A percentile compares a stretch with the other conserved stretches of the same genome.
phyloP scores from a whole-genome alignment of 2,113 vertebrate genomes.

The Strix uralensis region DNA sequence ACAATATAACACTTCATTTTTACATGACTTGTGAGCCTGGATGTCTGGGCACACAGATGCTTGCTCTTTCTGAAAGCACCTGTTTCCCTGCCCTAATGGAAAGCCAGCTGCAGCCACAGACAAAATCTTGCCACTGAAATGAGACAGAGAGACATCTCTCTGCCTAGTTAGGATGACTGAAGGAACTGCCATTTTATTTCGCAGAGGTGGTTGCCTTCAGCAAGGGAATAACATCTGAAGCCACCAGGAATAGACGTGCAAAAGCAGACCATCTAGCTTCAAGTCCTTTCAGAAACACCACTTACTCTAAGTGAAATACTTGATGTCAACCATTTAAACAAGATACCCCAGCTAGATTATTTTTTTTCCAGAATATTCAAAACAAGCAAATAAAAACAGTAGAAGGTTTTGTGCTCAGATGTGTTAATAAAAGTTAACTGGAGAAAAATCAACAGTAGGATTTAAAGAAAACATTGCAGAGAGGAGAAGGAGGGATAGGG shows the following conservation, averaged over 20 bases:
- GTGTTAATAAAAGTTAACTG: background rate
- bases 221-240: background rate
- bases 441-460: background rate
- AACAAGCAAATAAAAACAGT: background rate
- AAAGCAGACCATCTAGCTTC: background rate
- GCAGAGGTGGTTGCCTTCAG: background rate
- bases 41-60: background rate
- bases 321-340: background rate
- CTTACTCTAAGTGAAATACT: background rate
- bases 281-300: background rate
- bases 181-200: background rate
- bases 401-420: background rate
- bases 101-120: background rate
- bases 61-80: background rate
- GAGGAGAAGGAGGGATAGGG: background rate
- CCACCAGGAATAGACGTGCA: background rate
- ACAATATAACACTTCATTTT: background rate
- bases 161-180: background rate
- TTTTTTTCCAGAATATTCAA: background rate
- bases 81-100: background rate
- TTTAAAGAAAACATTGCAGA: background rate
- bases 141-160: background rate
- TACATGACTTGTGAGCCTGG: background rate
- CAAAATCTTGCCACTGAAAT: background rate
- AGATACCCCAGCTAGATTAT: background rate